Percentiles rank a stretch among this genome's conserved stretches.
phyloP scores from a whole-genome alignment of 2,113 vertebrate genomes.

The Furnarius figulus region DNA sequence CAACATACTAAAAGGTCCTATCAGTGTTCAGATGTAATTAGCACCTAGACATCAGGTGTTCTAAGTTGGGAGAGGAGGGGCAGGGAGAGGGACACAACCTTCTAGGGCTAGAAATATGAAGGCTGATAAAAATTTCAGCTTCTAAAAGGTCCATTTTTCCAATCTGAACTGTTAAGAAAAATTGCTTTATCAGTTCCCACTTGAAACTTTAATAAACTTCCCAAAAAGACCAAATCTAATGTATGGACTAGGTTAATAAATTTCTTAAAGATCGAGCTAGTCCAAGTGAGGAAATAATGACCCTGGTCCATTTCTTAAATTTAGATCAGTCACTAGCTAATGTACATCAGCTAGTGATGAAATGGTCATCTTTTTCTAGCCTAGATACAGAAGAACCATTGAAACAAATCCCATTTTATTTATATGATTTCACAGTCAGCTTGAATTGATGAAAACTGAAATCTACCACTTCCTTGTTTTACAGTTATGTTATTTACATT shows the following conservation, averaged over 20 bases:
- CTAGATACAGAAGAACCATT: neutral
- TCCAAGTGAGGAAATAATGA: neutral
- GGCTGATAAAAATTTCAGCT: neutral
- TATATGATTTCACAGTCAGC: neutral
- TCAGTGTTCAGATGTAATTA: neutral
- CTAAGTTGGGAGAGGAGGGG: rapidly evolving
- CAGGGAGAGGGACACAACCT: neutral
- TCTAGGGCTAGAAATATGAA: neutral
- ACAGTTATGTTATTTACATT: neutral
- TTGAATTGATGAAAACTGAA: neutral
- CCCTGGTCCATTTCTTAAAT: neutral
- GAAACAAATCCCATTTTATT: neutral
- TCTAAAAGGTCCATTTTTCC: neutral
- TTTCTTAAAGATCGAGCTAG: neutral
- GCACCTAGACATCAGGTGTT: neutral
- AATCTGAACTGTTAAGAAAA: neutral
- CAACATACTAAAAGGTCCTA: neutral
- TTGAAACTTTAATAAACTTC: neutral
- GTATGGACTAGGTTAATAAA: neutral
- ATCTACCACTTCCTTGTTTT: neutral
- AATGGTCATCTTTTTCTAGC: neutral
- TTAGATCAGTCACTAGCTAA: neutral
- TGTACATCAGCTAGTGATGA: neutral
- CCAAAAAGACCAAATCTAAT: neutral
- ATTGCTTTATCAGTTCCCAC: neutral